A percentile compares a stretch with the other conserved stretches of the same genome.
These are phyloP conservation scores for Gorsachius magnificus DNA, from an alignment of 2,797 vertebrate genomes.

Conservation along the genomic window DNA sequence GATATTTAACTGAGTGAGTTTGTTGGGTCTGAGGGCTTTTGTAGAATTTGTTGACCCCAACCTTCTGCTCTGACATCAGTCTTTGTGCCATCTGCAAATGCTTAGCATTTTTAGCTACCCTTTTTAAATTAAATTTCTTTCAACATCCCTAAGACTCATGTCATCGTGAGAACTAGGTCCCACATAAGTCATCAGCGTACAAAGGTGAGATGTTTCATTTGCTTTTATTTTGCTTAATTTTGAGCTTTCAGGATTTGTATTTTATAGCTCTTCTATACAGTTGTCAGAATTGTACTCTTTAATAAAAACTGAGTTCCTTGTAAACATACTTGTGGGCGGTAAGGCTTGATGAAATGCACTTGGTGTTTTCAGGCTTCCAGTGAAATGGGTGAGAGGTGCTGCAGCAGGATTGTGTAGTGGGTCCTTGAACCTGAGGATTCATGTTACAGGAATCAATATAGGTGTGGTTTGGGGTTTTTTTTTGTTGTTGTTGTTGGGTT, in stretches of 20 bases:
- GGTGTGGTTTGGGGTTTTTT: too few relatives aligned
- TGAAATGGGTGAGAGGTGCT: background rate
- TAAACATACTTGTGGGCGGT: background rate
- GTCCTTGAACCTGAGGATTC: background rate
- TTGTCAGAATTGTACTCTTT: background rate
- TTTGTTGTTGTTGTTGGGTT: too few relatives aligned
- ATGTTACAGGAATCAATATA: background rate
- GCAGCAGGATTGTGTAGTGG: background rate
- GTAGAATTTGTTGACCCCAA: background rate
- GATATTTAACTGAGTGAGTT: background rate
- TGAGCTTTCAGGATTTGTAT: background rate
- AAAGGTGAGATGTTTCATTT: background rate
- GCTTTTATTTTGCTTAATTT: background rate
- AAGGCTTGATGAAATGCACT: background rate
- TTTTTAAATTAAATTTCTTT: background rate
- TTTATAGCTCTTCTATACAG: background rate
- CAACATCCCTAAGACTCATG: background rate
- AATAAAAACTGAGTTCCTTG: background rate
- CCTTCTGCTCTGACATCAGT: background rate
- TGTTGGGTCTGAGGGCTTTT: background rate
- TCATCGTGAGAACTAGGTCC: rapidly evolving
- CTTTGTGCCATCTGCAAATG: background rate
- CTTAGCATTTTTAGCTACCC: background rate
- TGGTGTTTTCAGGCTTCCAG: background rate
- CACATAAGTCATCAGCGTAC: background rate